Conservation (phyloP, 2,888 invertebrate species). For the Drosophila neoperkinsi region DNA sequence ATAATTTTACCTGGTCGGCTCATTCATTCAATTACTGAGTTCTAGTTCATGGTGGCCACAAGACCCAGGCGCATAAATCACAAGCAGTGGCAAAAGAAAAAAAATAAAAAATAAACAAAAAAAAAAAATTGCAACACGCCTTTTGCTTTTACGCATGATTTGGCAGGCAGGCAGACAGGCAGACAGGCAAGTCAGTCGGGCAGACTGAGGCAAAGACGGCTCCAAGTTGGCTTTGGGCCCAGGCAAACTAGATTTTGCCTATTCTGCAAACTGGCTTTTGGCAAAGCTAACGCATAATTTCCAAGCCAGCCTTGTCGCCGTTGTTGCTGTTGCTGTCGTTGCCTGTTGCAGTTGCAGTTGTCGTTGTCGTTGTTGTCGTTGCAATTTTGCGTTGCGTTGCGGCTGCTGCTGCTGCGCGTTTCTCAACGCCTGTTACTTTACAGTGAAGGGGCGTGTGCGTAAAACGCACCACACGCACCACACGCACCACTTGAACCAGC, state of each 20-base stretch:
- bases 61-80: constrained; percentile 1
- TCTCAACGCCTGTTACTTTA: constrained; percentile 82
- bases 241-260: constrained; percentile 78
- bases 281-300: constrained; percentile 76
- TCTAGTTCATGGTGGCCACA: constrained; percentile 73
- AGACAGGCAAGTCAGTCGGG: constrained; percentile 13
- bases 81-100: background rate
- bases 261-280: constrained; percentile 79
- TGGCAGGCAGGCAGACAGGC: constrained; percentile 31
- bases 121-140: constrained; percentile 53
- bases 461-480: constrained; percentile 57
- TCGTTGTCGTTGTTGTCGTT: constrained; percentile 18
- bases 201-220: constrained; percentile 17
- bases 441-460: constrained; percentile 79
- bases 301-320: constrained; percentile 60
- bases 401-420: constrained; percentile 46
- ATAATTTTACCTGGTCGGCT: constrained; percentile 68
- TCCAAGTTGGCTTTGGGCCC: constrained; percentile 59
- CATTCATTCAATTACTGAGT: constrained; percentile 78
- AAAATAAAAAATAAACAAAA: background rate
- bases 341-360: constrained; percentile 26
- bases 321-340: constrained; percentile 19
- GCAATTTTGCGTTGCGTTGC: constrained; percentile 31
- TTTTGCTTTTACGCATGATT: constrained; percentile 75
- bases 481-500: constrained; percentile 35